Evolutionary conservation across 2,797 vertebrate genomes (phyloP).

Genomic region (Melopsittacus undulatus): DNA sequence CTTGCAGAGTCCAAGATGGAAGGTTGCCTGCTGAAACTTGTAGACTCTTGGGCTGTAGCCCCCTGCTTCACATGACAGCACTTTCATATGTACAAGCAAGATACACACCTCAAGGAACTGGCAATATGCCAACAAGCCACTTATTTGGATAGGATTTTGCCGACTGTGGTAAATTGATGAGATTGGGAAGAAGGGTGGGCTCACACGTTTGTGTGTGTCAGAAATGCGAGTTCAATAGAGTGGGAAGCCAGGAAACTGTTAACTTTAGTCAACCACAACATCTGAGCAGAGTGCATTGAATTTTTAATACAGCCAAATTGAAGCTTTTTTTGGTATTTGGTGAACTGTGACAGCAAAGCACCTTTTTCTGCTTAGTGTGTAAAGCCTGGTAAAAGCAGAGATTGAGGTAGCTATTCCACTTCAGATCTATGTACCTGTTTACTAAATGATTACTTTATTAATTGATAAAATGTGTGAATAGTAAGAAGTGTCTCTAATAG

Average conservation of each 20-base stretch:
- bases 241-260: background rate
- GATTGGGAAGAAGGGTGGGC: background rate
- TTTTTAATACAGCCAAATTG: background rate
- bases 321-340: background rate
- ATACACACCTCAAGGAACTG: background rate
- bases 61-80: background rate
- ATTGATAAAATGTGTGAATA: background rate
- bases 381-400: background rate
- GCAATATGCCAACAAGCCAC: background rate
- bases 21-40: constrained; percentile 18
- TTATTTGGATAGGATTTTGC: background rate
- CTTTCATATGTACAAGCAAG: background rate
- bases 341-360: background rate
- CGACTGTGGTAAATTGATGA: background rate
- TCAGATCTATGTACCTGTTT: background rate
- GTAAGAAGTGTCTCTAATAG: background rate
- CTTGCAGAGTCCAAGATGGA: background rate
- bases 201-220: background rate
- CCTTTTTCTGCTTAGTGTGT: background rate
- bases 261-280: background rate
- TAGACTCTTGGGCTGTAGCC: background rate
- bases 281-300: background rate
- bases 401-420: background rate
- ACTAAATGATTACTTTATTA: background rate
- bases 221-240: background rate